Conservation (phyloP, 2,113 vertebrate genomes). For the Equus przewalskii region DNA sequence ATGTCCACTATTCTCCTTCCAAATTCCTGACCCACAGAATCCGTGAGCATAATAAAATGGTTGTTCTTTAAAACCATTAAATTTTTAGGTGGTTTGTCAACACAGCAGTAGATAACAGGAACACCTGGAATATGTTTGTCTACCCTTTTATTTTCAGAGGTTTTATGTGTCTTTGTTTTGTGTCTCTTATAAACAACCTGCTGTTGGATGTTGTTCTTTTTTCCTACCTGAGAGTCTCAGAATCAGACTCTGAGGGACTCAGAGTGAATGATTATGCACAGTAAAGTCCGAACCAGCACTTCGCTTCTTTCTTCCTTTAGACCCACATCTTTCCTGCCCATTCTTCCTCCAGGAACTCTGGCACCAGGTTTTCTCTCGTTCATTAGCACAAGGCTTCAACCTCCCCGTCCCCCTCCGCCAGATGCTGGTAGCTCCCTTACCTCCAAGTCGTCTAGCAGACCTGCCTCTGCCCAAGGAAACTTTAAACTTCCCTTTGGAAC, state of each 20-base stretch:
- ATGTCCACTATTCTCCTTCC: not conserved
- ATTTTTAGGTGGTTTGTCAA: not conserved
- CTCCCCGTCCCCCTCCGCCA: not conserved
- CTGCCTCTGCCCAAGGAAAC: not conserved
- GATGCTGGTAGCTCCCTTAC: not conserved
- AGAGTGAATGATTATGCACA: not conserved
- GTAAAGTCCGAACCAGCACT: not conserved
- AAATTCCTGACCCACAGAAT: not conserved
- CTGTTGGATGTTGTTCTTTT: not conserved
- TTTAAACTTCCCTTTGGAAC: not conserved
- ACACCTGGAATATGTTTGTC: not conserved
- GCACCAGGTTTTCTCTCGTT: not conserved
- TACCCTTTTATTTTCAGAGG: not conserved
- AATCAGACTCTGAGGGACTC: not conserved
- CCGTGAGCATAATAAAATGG: not conserved
- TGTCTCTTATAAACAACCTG: not conserved
- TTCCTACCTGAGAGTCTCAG: not conserved
- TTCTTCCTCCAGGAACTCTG: not conserved
- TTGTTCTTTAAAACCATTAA: constrained; percentile 7
- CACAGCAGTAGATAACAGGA: not conserved
- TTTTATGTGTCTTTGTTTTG: not conserved
- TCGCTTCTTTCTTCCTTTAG: not conserved
- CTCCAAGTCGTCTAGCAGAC: not conserved
- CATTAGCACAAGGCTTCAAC: not conserved
- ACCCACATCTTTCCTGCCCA: not conserved